Percentiles rank a stretch among this genome's conserved stretches.
Evolutionary conservation across 1,140 invertebrate genomes (phyloP).

Genomic region (Drosophila sechellia): DNA sequence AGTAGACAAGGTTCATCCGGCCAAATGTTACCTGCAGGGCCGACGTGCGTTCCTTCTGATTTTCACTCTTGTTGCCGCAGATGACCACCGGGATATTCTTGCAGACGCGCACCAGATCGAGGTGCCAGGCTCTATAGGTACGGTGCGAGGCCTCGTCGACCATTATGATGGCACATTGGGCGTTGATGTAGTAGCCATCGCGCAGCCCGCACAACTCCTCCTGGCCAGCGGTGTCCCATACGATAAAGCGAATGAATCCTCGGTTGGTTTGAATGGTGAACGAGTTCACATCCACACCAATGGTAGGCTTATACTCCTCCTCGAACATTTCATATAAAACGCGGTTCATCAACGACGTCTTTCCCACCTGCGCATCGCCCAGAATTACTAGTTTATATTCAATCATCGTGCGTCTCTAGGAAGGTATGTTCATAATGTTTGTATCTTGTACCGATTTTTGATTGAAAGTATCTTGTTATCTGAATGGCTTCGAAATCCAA

Average conservation of each 20-base stretch:
- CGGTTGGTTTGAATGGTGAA: neutral
- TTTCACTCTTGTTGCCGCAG: neutral
- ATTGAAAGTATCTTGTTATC: neutral
- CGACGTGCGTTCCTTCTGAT: fast-evolving
- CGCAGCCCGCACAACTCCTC: neutral
- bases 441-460: neutral
- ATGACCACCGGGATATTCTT: neutral
- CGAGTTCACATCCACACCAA: neutral
- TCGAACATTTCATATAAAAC: neutral
- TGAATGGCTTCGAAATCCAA: neutral
- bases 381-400: neutral
- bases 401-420: neutral
- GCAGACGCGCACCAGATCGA: neutral
- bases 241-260: neutral
- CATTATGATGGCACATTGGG: neutral
- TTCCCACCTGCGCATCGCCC: neutral
- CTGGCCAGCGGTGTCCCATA: constrained; percentile 2
- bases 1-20: neutral
- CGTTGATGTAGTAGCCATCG: neutral
- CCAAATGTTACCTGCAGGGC: neutral
- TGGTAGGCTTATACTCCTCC: neutral
- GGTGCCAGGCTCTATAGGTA: neutral
- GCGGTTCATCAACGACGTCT: neutral
- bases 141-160: neutral
- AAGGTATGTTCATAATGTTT: neutral